These are phyloP conservation scores for Zygothrica quintamaculata DNA, from an alignment of 2,888 invertebrate genomes.

Conservation along the genomic window DNA sequence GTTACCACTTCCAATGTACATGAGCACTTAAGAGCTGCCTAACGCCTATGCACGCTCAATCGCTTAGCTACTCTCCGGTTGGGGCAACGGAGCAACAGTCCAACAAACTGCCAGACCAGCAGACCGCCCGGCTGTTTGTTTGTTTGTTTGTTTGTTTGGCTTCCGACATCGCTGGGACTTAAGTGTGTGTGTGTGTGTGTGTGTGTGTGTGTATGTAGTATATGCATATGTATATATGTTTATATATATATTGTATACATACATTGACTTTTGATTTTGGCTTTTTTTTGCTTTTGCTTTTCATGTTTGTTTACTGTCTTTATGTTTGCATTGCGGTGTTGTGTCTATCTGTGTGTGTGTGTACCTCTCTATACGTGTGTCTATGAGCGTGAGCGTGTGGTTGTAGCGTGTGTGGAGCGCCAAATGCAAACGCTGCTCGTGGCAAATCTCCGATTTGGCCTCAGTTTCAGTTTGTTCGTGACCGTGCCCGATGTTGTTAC, in stretches of 20 bases:
- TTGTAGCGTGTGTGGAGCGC: constrained; percentile 23
- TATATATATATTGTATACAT: neutral
- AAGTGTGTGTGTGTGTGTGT: constrained; percentile 22
- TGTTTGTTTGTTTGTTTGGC: constrained; percentile 67
- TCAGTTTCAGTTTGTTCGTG: constrained; percentile 74
- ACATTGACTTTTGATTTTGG: constrained; percentile 57
- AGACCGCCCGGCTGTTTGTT: constrained; percentile 55
- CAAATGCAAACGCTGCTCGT: constrained; percentile 47
- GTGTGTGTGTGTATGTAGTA: constrained; percentile 13
- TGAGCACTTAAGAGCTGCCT: constrained; percentile 43
- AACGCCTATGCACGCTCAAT: constrained; percentile 11
- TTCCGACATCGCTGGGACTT: constrained; percentile 55
- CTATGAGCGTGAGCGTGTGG: constrained; percentile 9
- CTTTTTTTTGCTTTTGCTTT: constrained; percentile 53
- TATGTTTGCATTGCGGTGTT: constrained; percentile 54
- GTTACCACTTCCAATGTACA: constrained; percentile 1
- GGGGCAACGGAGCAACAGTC: no score
- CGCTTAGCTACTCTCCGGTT: constrained; percentile 34
- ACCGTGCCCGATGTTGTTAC: constrained; percentile 71
- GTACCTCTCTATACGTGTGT: no score
- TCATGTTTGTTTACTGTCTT: constrained; percentile 61
- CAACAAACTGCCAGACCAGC: no score
- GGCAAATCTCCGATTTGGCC: constrained; percentile 43
- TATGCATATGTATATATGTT: constrained; percentile 3
- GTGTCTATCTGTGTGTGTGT: constrained; percentile 7